Evolutionary conservation across 2,888 invertebrate species (phyloP), one percentile per base, ranked within the genome.

Genomic region (Drosophila histrio): DNA sequence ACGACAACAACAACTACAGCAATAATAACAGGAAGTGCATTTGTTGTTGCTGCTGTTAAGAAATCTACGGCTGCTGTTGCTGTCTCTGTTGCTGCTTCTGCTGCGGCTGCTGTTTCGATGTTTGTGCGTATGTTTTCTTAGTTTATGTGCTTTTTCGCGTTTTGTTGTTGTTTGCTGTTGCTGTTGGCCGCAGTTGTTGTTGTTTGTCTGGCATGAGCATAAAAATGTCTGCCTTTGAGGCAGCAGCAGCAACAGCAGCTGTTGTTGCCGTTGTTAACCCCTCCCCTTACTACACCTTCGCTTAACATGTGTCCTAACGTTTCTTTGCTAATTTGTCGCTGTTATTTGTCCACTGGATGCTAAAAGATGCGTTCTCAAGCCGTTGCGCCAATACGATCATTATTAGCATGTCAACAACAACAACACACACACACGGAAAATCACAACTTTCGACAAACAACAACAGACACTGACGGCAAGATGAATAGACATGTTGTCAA

Each of bases 11-110:
- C 41, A 58, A 28, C 62, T 65, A 21, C 68, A 66, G 61, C 81
- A 87, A 81, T 77, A 87, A 87, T 78, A 82, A 82, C 82, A 82
- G 82, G 87, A 82, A 82, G 72, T 84, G 78, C 81, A 82, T 87
- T 82, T 84, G 81, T 74, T 84, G 65, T 67, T 77, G 84, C 74
- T 46, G 66, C 53, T 83, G 84, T 84, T 80, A 84, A 84, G 87
- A 81, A 84, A 87, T 74, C 84, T 63, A 52, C 53, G 26, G 43
- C 21, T 67, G 64, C 41, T 65, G 61, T 32, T 69, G 32, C 24
- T 52, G 56, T 11, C 11, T 59, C 5, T 32, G 44, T 11, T 61
- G 65, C 58, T 43, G 34, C 32, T 13, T 22, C 24, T 36, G 11
- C 43, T 59, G 81, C 32, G 54, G 54, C 34, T 24, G 39, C 43